Base-by-base conservation (phyloP, 2,888 invertebrate species). In the Drosophila merina region DNA sequence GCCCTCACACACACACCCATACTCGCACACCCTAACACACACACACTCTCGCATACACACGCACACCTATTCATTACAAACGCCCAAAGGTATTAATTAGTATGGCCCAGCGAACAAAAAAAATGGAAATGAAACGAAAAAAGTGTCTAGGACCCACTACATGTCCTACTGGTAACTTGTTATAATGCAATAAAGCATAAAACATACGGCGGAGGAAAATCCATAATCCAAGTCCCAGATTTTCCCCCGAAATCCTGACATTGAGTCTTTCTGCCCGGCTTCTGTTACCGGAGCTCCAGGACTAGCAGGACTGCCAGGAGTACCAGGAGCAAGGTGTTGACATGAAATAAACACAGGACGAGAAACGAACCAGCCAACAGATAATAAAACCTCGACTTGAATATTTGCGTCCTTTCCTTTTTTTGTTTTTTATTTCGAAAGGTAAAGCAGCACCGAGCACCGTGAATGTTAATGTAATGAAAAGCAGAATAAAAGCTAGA, bases 31-130 rank as follows among this genome's bases (percentile, higher is more conserved):
- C 2, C 20, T 20, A 52, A 6, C 49, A 59, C 30, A 40, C 47
- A 38, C 14, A 51, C 7, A 44, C 33, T 67, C 33, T 33, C 40
- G 45, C 47, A 20, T 12, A 42, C n/a, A 49, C 38, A 73, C 40
- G 51, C 28, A 60, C 57, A 64, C 28, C 71, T 52, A 38, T 48
- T 12, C 45, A 54, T 33, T 51, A 59, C 30, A 57, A 70, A 70
- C 76, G 68, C 76, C 85, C 85, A 78, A 75, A 81, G 75, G 79
- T 85, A 82, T 82, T 84, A 84, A 84, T 84, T 84, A 86, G 74
- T 81, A 74, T 66, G 57, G 66, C 56, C 62, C 57, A 64, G 47
- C 50, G 49, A 52, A 54, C 70, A 66, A 47, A 68, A 30, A 42
- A 36, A 47, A 60, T 20, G 3, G 14, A 12, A n/a, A 31, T 20